Conservation (phyloP, 2,113 vertebrate species). For the Lasiurus cinereus region DNA sequence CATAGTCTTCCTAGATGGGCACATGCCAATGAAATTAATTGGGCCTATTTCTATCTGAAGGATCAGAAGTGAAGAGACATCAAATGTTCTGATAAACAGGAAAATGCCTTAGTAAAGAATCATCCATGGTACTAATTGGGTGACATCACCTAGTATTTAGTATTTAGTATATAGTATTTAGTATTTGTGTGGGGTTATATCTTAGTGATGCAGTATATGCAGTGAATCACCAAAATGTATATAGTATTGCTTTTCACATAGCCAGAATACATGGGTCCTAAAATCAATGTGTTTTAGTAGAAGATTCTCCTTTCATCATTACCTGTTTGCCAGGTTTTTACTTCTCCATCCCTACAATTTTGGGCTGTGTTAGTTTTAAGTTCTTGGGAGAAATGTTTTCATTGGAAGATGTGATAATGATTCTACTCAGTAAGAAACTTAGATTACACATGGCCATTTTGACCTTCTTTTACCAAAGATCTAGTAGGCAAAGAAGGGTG, state of each 20-base stretch:
- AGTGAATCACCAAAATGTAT: not conserved
- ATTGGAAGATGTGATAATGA: not conserved
- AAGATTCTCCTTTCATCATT: not conserved
- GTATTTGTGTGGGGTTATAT: not conserved
- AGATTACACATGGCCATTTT: not conserved
- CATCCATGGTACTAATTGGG: not conserved
- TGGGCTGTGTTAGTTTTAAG: not conserved
- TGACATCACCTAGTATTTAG: not conserved
- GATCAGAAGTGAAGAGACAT: not conserved
- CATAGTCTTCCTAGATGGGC: not conserved
- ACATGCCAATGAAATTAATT: not conserved
- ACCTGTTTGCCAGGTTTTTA: not conserved
- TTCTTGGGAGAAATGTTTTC: not conserved
- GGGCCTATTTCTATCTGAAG: not conserved
- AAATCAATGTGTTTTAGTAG: not conserved
- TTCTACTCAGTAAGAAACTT: not conserved
- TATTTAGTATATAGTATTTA: too few relatives aligned
- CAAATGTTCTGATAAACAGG: not conserved
- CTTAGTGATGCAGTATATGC: not conserved
- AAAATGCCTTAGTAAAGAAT: not conserved
- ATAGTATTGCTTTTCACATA: not conserved
- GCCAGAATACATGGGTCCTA: not conserved
- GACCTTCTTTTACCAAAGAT: not conserved
- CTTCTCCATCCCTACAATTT: not conserved
- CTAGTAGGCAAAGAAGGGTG: not conserved